phyloP scores from a whole-genome alignment of 2,888 invertebrate species.

The Ischnura elegans region DNA sequence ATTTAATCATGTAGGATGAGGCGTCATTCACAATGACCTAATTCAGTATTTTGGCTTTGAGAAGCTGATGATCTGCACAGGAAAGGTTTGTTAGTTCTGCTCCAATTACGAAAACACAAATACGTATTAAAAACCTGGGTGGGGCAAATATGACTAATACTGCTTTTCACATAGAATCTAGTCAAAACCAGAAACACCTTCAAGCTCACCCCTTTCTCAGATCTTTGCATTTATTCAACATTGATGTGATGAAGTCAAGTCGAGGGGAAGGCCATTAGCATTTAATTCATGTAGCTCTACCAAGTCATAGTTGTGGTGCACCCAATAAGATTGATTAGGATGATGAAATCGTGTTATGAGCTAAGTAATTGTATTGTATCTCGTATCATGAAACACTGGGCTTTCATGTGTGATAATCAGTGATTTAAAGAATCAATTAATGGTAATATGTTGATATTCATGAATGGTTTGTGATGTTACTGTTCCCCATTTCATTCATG shows the following conservation, averaged over 20 bases:
- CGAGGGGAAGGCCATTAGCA: constrained; percentile 51
- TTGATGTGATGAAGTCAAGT: constrained; percentile 61
- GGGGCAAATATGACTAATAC: constrained; percentile 61
- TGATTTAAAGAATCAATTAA: constrained; percentile 54
- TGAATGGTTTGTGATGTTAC: constrained; percentile 56
- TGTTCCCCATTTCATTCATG: constrained; percentile 65
- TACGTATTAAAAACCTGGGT: constrained; percentile 47
- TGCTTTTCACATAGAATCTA: constrained; percentile 66
- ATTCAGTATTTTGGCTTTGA: constrained; percentile 53
- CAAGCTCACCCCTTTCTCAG: constrained; percentile 64
- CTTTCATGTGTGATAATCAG: constrained; percentile 67
- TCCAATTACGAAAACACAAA: constrained; percentile 40
- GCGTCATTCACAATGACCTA: constrained; percentile 48
- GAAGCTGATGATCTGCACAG: constrained; percentile 57
- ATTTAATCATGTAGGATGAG: constrained; percentile 39
- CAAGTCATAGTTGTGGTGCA: constrained; percentile 70
- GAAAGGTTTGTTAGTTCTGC: constrained; percentile 58
- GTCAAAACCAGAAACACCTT: constrained; percentile 45
- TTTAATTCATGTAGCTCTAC: constrained; percentile 68
- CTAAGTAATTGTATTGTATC: constrained; percentile 59
- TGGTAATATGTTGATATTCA: constrained; percentile 62
- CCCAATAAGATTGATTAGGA: constrained; percentile 68
- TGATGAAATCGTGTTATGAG: constrained; percentile 63
- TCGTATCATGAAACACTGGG: constrained; percentile 64
- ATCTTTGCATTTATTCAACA: constrained; percentile 56